Conservation (phyloP, 2,888 invertebrate genomes). For the Acanthoscelides obtectus region DNA sequence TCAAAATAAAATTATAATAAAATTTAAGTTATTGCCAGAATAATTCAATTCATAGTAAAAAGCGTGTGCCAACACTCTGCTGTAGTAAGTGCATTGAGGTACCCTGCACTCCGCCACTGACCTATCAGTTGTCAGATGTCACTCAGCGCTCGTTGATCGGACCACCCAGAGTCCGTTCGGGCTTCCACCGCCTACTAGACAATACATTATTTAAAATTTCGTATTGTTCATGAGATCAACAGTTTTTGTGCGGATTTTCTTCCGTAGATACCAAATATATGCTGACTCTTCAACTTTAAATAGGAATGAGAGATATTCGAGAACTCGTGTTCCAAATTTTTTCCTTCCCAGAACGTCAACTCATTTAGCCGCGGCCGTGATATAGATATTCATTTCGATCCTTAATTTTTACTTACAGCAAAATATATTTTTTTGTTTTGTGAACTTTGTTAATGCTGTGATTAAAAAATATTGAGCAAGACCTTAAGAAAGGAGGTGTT, state of each 20-base stretch:
- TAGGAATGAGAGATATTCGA: neutral
- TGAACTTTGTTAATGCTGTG: too few species aligned
- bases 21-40: too few species aligned
- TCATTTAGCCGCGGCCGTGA: neutral
- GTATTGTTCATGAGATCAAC: conserved; percentile 22
- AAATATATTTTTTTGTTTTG: too few species aligned
- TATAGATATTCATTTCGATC: neutral
- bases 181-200: conserved; percentile 22
- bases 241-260: conserved; percentile 14
- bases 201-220: conserved; percentile 32
- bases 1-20: too few species aligned
- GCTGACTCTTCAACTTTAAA: neutral
- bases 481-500: too few species aligned
- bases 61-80: too few species aligned
- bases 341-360: neutral
- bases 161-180: conserved; percentile 24
- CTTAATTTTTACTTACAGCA: too few species aligned
- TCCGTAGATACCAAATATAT: conserved; percentile 4
- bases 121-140: conserved; percentile 22
- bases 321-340: neutral
- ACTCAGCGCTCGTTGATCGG: conserved; percentile 15
- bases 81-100: too few species aligned
- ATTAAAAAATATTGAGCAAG: too few species aligned
- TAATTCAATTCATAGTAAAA: too few species aligned
- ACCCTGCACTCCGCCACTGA: neutral